These are phyloP conservation scores for Albula goreensis DNA, from an alignment of 2,113 vertebrate species.

Conservation along the genomic window DNA sequence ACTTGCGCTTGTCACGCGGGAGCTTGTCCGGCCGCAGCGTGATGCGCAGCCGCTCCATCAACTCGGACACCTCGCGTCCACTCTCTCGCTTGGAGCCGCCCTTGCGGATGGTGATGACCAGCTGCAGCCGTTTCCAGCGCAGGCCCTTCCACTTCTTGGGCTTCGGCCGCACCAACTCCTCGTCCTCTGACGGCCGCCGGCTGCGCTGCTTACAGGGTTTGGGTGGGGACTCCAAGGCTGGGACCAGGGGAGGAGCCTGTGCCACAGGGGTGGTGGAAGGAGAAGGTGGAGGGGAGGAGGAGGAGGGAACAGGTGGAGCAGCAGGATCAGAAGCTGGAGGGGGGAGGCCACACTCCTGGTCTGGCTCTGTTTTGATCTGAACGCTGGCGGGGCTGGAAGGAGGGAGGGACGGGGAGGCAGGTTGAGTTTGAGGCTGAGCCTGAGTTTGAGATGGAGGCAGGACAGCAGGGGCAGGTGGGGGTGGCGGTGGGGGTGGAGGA, in stretches of 20 bases:
- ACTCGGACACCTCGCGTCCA: slow-evolving; percentile 89
- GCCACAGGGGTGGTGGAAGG: neutral
- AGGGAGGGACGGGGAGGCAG: slow-evolving; percentile 14
- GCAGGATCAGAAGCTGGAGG: neutral
- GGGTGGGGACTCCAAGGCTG: slow-evolving; percentile 39
- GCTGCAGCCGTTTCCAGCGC: slow-evolving; percentile 92
- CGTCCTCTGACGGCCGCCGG: slow-evolving; percentile 79
- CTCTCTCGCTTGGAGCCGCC: slow-evolving; percentile 79
- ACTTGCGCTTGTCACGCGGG: slow-evolving; percentile 90
- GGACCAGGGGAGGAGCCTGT: neutral
- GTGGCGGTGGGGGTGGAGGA: slow-evolving; percentile 11
- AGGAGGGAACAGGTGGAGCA: neutral
- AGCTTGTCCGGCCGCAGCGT: slow-evolving; percentile 87
- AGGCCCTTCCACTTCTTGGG: slow-evolving; percentile 96
- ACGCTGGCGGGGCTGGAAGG: slow-evolving; percentile 34
- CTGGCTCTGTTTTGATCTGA: slow-evolving; percentile 56
- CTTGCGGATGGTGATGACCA: slow-evolving; percentile 90
- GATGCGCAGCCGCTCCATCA: slow-evolving; percentile 90
- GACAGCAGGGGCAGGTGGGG: slow-evolving; percentile 36
- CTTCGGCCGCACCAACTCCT: slow-evolving; percentile 77
- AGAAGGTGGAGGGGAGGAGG: neutral
- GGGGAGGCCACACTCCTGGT: slow-evolving; percentile 40
- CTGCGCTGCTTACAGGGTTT: slow-evolving; percentile 78
- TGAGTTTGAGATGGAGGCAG: slow-evolving; percentile 61
- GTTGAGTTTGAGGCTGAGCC: slow-evolving; percentile 55